phyloP scores from a whole-genome alignment of 1,140 invertebrate species.

The Muscidifurax raptorellus region DNA sequence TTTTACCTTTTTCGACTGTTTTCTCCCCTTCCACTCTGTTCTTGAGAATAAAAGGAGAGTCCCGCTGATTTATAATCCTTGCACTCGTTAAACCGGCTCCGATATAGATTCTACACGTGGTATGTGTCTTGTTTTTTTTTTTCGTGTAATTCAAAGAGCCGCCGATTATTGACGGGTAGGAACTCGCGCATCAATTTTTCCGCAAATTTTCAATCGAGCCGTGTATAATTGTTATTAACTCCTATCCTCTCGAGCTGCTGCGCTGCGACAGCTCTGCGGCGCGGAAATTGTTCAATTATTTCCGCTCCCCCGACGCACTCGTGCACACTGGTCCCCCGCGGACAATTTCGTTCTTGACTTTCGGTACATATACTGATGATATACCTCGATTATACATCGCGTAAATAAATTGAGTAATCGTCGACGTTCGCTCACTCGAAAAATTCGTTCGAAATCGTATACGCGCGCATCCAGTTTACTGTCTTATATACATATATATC shows the following conservation, averaged over 20 bases:
- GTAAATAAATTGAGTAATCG: constrained; percentile 20
- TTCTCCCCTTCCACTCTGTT: not conserved
- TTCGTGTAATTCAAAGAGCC: no score
- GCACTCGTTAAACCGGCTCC: constrained; percentile 72
- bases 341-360: constrained; percentile 30
- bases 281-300: constrained; percentile 41
- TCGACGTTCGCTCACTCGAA: not conserved
- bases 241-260: not conserved
- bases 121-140: constrained; percentile 54
- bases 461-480: not conserved
- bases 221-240: not conserved
- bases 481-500: not conserved
- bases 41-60: not conserved
- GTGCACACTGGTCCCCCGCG: constrained; percentile 2
- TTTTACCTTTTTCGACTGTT: not conserved
- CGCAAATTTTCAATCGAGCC: not conserved
- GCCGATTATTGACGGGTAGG: no score
- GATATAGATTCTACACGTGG: constrained; percentile 71
- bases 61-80: constrained; percentile 67
- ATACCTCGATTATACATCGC: constrained; percentile 11
- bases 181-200: not conserved
- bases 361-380: constrained; percentile 6
- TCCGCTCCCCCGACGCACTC: constrained; percentile 19
- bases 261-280: no score
- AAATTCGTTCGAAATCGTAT: not conserved